Evolutionary conservation across 2,113 vertebrate genomes (phyloP).

Genomic region (Pomatorhinus ruficollis): DNA sequence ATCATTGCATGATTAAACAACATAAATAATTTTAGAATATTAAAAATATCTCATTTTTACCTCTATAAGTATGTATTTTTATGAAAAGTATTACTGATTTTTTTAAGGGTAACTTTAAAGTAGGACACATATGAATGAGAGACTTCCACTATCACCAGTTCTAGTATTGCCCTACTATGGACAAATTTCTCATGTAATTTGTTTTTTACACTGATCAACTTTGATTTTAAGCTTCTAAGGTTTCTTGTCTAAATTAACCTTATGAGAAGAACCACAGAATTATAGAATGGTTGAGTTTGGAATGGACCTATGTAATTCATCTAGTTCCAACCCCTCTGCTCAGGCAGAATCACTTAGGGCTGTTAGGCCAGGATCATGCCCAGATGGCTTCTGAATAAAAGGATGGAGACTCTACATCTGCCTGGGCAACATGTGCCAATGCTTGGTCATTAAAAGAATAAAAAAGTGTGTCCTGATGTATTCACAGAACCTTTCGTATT

Average conservation of each 20-base stretch:
- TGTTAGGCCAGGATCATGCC: not conserved
- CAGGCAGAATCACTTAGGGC: not conserved
- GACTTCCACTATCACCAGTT: not conserved
- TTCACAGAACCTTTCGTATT: not conserved
- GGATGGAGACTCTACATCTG: not conserved
- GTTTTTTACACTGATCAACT: not conserved
- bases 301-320: not conserved
- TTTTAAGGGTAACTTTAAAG: not conserved
- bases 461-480: not conserved
- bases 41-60: not conserved
- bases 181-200: not conserved
- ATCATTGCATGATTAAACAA: not conserved
- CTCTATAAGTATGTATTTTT: not conserved
- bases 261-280: not conserved
- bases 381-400: not conserved
- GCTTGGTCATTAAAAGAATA: not conserved
- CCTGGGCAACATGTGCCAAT: not conserved
- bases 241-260: not conserved
- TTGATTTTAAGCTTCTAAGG: not conserved
- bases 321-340: not conserved
- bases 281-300: not conserved
- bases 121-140: not conserved
- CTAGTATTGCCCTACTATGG: not conserved
- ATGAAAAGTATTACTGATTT: not conserved
- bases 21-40: not conserved